phyloP scores from a whole-genome alignment of 2,113 vertebrate genomes.

The Burhinus bistriatus region DNA sequence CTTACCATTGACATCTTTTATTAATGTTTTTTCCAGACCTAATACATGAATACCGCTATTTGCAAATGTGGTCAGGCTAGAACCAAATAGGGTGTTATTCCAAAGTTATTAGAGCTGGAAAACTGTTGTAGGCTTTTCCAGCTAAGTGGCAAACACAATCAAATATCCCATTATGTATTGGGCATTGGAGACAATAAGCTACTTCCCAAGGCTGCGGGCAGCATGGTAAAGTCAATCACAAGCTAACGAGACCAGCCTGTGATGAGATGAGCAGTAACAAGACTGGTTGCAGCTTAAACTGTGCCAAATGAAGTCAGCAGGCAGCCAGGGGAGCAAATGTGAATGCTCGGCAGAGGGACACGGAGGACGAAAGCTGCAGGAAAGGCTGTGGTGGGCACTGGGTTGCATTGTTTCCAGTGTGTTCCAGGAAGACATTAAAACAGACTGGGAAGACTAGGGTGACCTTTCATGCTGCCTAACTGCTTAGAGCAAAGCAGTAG shows the following conservation, averaged over 20 bases:
- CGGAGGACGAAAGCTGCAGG: neutral
- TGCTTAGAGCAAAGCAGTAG: neutral
- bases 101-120: neutral
- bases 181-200: neutral
- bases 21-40: neutral
- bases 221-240: neutral
- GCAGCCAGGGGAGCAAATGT: neutral
- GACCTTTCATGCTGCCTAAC: neutral
- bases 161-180: neutral
- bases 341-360: neutral
- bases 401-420: neutral
- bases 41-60: neutral
- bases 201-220: neutral
- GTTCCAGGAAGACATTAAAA: neutral
- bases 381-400: neutral
- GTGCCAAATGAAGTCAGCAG: neutral
- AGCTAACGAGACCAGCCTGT: neutral
- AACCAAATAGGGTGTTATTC: neutral
- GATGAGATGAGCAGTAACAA: fast-evolving
- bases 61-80: neutral
- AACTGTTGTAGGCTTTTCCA: neutral
- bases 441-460: neutral
- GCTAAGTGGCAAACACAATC: neutral
- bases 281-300: neutral
- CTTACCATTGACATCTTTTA: neutral